These are phyloP conservation scores for Thrips palmi DNA, from an alignment of 1,140 invertebrate genomes.

Conservation along the genomic window DNA sequence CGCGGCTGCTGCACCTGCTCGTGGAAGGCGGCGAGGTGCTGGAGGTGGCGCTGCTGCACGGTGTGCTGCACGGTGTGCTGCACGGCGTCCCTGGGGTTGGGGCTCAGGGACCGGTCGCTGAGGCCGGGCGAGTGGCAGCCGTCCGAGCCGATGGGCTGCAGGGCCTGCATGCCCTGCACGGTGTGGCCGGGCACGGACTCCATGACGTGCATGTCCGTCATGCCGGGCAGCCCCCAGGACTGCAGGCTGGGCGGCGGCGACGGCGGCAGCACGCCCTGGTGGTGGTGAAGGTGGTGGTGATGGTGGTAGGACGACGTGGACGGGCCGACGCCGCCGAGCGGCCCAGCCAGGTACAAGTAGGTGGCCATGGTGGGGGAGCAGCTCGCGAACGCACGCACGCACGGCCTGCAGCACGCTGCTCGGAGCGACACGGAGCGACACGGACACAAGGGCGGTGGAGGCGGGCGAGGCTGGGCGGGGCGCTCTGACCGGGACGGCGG, in stretches of 20 bases:
- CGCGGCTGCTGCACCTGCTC: constrained; percentile 6
- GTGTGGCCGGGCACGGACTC: constrained; percentile 14
- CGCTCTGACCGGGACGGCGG: too few species aligned
- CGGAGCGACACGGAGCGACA: too few species aligned
- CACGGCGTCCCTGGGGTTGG: constrained; percentile 14
- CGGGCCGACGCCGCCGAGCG: not conserved
- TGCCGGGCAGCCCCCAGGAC: too few species aligned
- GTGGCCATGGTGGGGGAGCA: constrained; percentile 6
- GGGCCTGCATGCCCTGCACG: constrained; percentile 21
- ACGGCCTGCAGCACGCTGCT: too few species aligned
- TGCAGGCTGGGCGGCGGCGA: too few species aligned
- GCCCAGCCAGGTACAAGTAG: constrained; percentile 1
- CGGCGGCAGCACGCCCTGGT: too few species aligned
- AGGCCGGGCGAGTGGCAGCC: constrained; percentile 39
- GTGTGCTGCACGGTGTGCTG: constrained; percentile 13
- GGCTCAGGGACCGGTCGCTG: constrained; percentile 33
- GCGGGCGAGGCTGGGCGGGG: too few species aligned
- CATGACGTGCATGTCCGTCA: too few species aligned
- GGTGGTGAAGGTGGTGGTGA: too few species aligned
- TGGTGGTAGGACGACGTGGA: not conserved
- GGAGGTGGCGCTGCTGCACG: constrained; percentile 11
- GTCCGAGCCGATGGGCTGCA: too few species aligned
- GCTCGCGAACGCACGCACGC: too few species aligned
- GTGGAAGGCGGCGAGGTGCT: constrained; percentile 7
- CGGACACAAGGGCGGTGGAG: too few species aligned